Evolutionary conservation across 2,113 vertebrate genomes (phyloP).

Genomic region (Chroicocephalus ridibundus): DNA sequence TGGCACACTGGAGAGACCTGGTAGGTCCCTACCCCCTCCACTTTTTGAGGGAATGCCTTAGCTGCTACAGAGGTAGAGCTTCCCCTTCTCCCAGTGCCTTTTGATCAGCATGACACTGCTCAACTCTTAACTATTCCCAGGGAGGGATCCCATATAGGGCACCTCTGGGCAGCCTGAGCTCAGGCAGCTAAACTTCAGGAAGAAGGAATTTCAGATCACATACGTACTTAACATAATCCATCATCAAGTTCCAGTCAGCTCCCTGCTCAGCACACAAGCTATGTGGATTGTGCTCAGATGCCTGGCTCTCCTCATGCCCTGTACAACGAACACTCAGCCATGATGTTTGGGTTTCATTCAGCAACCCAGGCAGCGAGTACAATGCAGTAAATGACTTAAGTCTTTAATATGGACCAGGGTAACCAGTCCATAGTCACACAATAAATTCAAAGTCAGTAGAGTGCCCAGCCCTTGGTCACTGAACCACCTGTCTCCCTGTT

Average conservation of each 20-base stretch:
- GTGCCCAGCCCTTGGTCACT: fast-evolving
- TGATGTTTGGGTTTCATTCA: not conserved
- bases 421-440: not conserved
- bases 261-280: not conserved
- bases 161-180: not conserved
- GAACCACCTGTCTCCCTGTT: not conserved
- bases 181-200: not conserved
- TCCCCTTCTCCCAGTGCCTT: not conserved
- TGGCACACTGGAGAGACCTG: not conserved
- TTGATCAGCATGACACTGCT: not conserved
- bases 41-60: not conserved
- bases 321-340: fast-evolving
- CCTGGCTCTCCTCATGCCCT: not conserved
- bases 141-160: not conserved
- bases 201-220: not conserved
- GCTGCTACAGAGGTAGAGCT: not conserved
- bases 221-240: not conserved
- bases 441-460: not conserved
- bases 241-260: not conserved
- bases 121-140: not conserved
- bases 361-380: not conserved
- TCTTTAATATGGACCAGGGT: not conserved
- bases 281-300: not conserved
- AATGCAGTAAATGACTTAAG: not conserved
- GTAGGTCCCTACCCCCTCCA: not conserved